Evolutionary conservation across 2,888 invertebrate genomes (phyloP).

Genomic region (Drosophila falleni): DNA sequence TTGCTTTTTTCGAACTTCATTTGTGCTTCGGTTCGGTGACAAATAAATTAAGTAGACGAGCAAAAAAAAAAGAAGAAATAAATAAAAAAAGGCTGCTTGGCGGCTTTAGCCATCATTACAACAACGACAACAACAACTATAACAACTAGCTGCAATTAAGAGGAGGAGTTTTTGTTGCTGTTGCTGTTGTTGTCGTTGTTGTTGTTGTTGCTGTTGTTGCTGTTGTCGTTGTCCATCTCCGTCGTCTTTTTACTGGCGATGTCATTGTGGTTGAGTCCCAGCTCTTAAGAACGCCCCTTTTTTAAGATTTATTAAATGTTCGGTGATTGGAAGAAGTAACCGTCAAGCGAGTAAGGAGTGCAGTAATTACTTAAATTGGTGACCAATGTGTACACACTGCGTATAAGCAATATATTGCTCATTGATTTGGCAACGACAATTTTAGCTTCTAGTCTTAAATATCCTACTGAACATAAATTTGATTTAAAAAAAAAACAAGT

Average conservation of each 20-base stretch:
- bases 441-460: not conserved
- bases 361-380: constrained; percentile 48
- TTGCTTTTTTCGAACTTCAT: constrained; percentile 72
- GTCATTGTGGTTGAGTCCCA: constrained; percentile 31
- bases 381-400: constrained; percentile 23
- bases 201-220: constrained; percentile 23
- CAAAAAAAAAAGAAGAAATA: not conserved
- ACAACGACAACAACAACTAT: constrained; percentile 36
- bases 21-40: constrained; percentile 80
- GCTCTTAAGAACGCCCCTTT: constrained; percentile 60
- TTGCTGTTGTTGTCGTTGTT: constrained; percentile 23
- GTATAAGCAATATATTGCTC: not conserved
- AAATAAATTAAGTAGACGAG: constrained; percentile 76
- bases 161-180: constrained; percentile 30
- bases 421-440: constrained; percentile 25
- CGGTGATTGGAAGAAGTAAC: constrained; percentile 63
- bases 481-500: too few species aligned
- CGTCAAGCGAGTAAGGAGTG: constrained; percentile 20
- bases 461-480: too few species aligned
- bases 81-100: constrained; percentile 47
- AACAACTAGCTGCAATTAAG: constrained; percentile 73
- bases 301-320: constrained; percentile 70
- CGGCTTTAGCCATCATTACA: constrained; percentile 54
- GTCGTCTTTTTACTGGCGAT: constrained; percentile 34
- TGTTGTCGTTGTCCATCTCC: constrained; percentile 17